Base-by-base conservation (phyloP, 2,797 vertebrate genomes). In the Pangasius macronema region DNA sequence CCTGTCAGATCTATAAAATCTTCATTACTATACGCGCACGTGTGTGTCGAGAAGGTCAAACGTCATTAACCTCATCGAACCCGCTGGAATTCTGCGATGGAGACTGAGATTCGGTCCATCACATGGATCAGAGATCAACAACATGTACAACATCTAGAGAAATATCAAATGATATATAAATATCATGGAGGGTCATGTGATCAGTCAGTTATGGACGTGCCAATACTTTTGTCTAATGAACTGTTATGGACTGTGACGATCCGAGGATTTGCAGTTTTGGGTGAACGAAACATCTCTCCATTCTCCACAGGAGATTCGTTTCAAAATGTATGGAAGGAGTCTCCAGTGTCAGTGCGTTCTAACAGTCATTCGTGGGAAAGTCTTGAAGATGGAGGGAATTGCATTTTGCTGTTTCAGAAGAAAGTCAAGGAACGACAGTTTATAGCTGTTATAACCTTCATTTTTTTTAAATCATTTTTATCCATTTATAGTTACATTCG, bases 101-200 rank as follows among this genome's bases (percentile, higher is more conserved):
- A 53, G 22, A 10, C 27, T 49, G 13, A 30, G 14, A 30, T 75
- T 51, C 11, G 5, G 39, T 73, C 7, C 39, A 73, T 24, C 39
- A 11, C 8, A 6, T 49, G 39, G 9, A 72, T 73, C 49, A 27
- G 5, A 49, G 7, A 14, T 30, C 27, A 18, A 75, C 20, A 42
- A 4, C 68, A 11, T 9, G 24, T n/a, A n/a, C n/a, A n/a, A n/a
- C 68, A 3, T 8, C 36, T 42, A 0, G 20, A 13, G 36, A 72
- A 72, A 72, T 22, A 75, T 46, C 22, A 5, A 49, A 27, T 49
- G 1, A n/a, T n/a, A n/a, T n/a, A n/a, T n/a, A n/a, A n/a, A n/a
- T n/a, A n/a, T n/a, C n/a, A n/a, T n/a, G 75, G 75, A 77, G 49
- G 46, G 27, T 76, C 73, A 30, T 76, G 73, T 53, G 73, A 76